phyloP scores from a whole-genome alignment of 1,140 invertebrate species.

The Bombus superbus region DNA sequence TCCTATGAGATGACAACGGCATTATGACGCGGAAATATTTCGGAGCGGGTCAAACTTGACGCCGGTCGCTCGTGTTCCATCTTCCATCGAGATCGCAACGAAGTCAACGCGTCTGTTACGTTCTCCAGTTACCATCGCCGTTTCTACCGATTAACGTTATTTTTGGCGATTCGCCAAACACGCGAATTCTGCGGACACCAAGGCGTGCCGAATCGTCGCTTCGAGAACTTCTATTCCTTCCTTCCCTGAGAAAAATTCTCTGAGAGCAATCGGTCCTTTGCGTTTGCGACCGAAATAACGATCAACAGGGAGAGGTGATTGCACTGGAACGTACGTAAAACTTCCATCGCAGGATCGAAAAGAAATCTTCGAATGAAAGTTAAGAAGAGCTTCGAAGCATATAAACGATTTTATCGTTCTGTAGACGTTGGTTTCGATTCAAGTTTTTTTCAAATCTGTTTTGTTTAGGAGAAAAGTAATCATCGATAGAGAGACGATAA shows the following conservation, averaged over 20 bases:
- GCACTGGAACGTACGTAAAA: not conserved
- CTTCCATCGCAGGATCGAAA: not conserved
- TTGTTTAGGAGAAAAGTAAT: too few relatives aligned
- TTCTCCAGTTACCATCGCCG: slow-evolving; percentile 46
- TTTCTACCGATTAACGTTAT: slow-evolving; percentile 58
- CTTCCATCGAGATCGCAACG: slow-evolving; percentile 9
- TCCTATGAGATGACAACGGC: not conserved
- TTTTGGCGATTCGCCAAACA: slow-evolving; percentile 59
- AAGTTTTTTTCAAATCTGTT: not conserved
- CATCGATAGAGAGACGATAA: too few relatives aligned
- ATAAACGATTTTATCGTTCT: not conserved
- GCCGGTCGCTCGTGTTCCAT: not conserved
- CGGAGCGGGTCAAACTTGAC: slow-evolving; percentile 16
- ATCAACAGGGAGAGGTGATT: not conserved
- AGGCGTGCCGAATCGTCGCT: not conserved
- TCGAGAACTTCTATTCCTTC: not conserved
- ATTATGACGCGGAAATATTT: slow-evolving; percentile 31
- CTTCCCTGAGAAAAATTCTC: not conserved
- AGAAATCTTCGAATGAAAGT: not conserved
- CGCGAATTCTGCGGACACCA: slow-evolving; percentile 36
- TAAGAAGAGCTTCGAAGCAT: not conserved
- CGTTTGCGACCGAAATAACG: not conserved
- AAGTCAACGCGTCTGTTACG: not conserved
- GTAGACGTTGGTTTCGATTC: not conserved
- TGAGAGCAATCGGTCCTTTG: not conserved